Percentiles rank a stretch among this genome's conserved stretches.
Evolutionary conservation across 1,140 invertebrate genomes (phyloP).

Genomic region (Drosophila ercepeae): DNA sequence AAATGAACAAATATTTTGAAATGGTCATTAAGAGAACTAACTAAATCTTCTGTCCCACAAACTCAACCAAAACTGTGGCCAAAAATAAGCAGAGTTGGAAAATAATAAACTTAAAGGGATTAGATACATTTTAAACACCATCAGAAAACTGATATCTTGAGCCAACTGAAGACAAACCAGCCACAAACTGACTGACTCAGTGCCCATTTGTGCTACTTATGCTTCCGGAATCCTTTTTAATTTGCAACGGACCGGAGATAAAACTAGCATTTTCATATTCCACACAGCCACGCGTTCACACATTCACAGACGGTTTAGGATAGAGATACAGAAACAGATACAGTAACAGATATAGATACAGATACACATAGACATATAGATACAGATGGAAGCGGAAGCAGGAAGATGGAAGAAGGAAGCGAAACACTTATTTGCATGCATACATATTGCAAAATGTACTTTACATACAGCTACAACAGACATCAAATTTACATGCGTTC

Average conservation of each 20-base stretch:
- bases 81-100: not conserved
- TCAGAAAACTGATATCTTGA: conserved; percentile 13
- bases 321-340: conserved; percentile 1
- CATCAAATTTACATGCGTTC: conserved; percentile 53
- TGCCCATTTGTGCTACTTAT: conserved; percentile 10
- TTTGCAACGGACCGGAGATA: conserved; percentile 52
- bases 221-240: conserved; percentile 54
- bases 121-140: conserved; percentile 12
- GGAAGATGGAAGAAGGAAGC: too few species aligned
- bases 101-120: conserved; percentile 2
- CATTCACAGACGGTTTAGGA: conserved; percentile 8
- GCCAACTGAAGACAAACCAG: conserved; percentile 14
- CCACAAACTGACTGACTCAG: conserved; percentile 23
- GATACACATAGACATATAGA: conserved; percentile 7
- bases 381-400: conserved; percentile 18
- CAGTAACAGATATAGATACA: not conserved
- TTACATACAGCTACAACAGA: conserved; percentile 34
- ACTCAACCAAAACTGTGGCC: not conserved
- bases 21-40: too few species aligned
- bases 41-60: not conserved
- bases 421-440: conserved; percentile 49
- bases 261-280: conserved; percentile 59
- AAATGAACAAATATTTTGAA: too few species aligned
- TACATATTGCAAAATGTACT: conserved; percentile 44
- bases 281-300: conserved; percentile 38